Base-by-base conservation (phyloP, 92 coral and sea anemone genomes). In the Porites evermanni region DNA sequence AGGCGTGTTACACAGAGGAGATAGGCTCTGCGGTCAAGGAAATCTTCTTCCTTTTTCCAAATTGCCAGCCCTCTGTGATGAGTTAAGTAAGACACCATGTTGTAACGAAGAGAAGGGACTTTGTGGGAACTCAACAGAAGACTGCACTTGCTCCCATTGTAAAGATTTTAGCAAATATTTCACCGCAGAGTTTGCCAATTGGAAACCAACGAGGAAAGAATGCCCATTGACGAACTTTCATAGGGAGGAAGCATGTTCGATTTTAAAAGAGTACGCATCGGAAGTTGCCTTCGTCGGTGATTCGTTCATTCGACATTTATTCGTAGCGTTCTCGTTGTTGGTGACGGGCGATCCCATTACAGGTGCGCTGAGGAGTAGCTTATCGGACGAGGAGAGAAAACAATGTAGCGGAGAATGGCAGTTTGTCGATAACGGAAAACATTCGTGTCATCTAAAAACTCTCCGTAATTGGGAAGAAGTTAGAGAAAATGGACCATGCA, bases 251-350 rank as follows among this genome's bases (percentile, higher is more conserved):
- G 83, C 89, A 1, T 91, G 91, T 18, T 84, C 79, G 13, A 67
- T 93, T 19, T 74, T 93, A 17, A 23, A 81, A 8, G 64, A 76
- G 26, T 85, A 87, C 29, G 64, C 91, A 9, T 71, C 85, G 44
- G 89, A 88, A 20, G n/a, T 93, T 51, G 89, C 85, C 4, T 93
- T 93, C 83, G 79, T 90, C 51, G 96, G 96, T 2, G 96, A 93
- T 56, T 93, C 94, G 1, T 60, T 93, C 47, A 88, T 89, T 7
- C 89, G 96, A n/a, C 96, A 90, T 60, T 79, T 93, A 29, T 93
- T 90, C 70, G 74, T 78, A 14, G 92, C 92, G 50, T 68, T 90
- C 29, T 83, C 88, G 8, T 20, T 93, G 17, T 72, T 93, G 20
- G 78, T 93, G 11, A 93, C 96, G 0, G 74, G 82, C 53, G 86